Conservation (phyloP, 2,888 invertebrate genomes). For the Gari tellinella region DNA sequence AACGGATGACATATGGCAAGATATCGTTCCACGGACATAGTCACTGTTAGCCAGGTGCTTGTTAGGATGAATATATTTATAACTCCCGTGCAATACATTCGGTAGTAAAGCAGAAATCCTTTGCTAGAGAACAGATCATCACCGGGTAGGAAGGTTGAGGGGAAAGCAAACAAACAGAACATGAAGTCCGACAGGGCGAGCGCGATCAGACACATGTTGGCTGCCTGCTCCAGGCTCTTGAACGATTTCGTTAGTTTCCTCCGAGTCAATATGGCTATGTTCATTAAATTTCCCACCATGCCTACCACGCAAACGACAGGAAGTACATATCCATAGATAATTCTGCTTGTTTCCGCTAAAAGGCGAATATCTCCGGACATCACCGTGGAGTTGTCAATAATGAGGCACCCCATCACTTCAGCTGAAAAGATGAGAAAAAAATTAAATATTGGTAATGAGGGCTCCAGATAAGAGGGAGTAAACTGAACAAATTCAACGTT, state of each 20-base stretch:
- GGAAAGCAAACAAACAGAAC: constrained; percentile 86
- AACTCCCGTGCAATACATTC: constrained; percentile 76
- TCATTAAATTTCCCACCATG: constrained; percentile 91
- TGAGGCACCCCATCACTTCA: constrained; percentile 35
- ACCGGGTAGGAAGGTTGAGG: constrained; percentile 83
- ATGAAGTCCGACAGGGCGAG: constrained; percentile 92
- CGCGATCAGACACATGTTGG: constrained; percentile 90
- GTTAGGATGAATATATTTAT: constrained; percentile 86
- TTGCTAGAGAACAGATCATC: constrained; percentile 87
- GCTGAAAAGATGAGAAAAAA: constrained; percentile 32
- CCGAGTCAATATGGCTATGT: constrained; percentile 91
- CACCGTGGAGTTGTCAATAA: constrained; percentile 44
- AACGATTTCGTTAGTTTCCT: constrained; percentile 79
- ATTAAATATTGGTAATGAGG: no score
- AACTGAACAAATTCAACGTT: no score
- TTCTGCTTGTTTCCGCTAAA: constrained; percentile 63
- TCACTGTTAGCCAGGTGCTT: constrained; percentile 91
- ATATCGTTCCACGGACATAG: constrained; percentile 90
- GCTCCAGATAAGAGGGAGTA: no score
- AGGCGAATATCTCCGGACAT: constrained; percentile 42
- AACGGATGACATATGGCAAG: constrained; percentile 91
- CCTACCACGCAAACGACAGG: constrained; percentile 90
- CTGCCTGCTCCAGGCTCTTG: constrained; percentile 91
- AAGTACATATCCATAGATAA: constrained; percentile 85
- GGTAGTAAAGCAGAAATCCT: constrained; percentile 75